Percentiles rank a stretch among this genome's conserved stretches.
Evolutionary conservation across 64 coral and sea anemone genomes (phyloP).

Genomic region (Catalaphyllia jardinei): DNA sequence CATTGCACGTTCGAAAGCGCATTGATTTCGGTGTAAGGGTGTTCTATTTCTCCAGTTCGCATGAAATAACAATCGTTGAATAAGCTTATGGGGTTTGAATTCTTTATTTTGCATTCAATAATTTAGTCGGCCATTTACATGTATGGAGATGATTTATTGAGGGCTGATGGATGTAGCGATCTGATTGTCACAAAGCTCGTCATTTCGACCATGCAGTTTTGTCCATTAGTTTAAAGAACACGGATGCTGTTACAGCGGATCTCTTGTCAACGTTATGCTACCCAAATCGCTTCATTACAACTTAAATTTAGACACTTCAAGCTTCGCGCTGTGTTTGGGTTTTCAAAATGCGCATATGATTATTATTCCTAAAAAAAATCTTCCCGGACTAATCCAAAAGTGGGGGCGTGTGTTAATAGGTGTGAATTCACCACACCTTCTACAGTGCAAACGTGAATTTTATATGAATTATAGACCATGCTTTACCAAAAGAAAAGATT

Average conservation of each 20-base stretch:
- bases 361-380: neutral
- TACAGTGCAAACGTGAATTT: neutral
- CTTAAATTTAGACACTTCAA: neutral
- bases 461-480: neutral
- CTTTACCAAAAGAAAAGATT: neutral
- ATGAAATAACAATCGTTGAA: neutral
- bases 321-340: neutral
- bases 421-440: conserved; percentile 31
- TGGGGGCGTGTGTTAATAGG: neutral
- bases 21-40: neutral
- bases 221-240: neutral
- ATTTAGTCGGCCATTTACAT: conserved; percentile 27
- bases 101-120: conserved; percentile 30
- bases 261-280: neutral
- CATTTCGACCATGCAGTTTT: neutral
- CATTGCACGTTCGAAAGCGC: neutral
- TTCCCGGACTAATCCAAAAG: neutral
- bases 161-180: neutral
- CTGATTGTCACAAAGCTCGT: neutral
- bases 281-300: neutral
- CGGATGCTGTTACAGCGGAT: neutral
- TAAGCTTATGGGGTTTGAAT: conserved; percentile 2
- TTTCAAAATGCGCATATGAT: conserved; percentile 33
- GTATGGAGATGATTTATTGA: neutral
- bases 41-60: neutral